Conservation (phyloP, 1,140 invertebrate species). For the Pteromalus puparum region DNA sequence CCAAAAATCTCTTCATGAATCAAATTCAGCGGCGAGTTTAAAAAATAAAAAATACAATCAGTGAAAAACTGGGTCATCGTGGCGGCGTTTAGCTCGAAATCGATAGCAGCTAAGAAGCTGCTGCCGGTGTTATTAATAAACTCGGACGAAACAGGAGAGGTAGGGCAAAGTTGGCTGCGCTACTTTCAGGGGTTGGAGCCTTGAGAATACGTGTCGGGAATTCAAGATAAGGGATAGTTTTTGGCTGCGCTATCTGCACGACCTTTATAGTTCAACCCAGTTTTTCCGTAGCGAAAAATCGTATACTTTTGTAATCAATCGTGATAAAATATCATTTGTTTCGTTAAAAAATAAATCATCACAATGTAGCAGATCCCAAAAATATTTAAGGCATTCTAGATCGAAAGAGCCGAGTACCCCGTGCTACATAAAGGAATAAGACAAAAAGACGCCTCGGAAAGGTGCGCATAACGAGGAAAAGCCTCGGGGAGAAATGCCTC, state of each 20-base stretch:
- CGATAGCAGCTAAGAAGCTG: conserved; percentile 2
- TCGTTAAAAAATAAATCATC: neutral
- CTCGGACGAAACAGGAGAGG: neutral
- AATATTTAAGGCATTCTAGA: neutral
- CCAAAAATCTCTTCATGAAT: neutral
- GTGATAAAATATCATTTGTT: no score
- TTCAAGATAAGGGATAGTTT: conserved; percentile 1
- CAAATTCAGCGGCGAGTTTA: neutral
- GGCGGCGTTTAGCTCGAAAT: neutral
- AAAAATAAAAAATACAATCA: neutral
- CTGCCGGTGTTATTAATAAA: conserved; percentile 35
- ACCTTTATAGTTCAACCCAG: neutral
- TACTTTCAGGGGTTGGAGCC: neutral
- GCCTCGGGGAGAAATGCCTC: neutral
- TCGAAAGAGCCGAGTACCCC: neutral
- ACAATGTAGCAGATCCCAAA: neutral
- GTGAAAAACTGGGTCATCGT: neutral
- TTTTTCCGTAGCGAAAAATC: neutral
- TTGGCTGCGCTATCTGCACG: neutral
- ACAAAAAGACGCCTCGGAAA: neutral
- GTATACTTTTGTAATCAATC: no score
- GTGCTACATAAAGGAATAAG: neutral
- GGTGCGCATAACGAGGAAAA: conserved; percentile 6
- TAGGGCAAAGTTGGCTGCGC: neutral
- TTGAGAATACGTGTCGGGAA: conserved; percentile 9